These are phyloP conservation scores for Synaphobranchus kaupii DNA, from an alignment of 2,797 vertebrate genomes.

Conservation along the genomic window DNA sequence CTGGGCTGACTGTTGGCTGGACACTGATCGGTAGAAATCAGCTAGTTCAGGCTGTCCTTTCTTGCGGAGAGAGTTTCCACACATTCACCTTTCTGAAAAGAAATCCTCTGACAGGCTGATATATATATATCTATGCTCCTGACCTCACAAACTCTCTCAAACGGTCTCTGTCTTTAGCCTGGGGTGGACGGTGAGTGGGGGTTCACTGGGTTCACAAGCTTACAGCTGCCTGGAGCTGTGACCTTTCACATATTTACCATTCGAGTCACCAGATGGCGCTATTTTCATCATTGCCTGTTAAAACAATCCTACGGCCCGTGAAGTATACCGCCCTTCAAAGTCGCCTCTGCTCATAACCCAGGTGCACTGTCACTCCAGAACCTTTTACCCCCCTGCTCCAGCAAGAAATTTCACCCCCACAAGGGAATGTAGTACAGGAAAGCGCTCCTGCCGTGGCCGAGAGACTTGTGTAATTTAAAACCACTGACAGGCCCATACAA, in stretches of 20 bases:
- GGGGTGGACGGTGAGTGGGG: background rate
- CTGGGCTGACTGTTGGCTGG: background rate
- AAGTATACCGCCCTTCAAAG: background rate
- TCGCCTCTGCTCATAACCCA: background rate
- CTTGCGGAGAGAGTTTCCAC: background rate
- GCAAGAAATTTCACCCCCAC: background rate
- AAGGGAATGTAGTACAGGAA: background rate
- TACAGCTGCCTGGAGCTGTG: background rate
- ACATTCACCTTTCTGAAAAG: conserved; percentile 8
- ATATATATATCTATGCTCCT: conserved; percentile 31
- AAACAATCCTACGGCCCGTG: background rate
- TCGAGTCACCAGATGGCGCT: conserved; percentile 17
- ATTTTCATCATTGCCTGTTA: background rate
- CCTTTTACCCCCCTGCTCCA: background rate
- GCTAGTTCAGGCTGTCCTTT: background rate
- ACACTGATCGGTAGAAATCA: background rate
- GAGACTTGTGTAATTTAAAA: background rate
- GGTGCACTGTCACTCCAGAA: background rate
- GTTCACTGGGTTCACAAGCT: conserved; percentile 13
- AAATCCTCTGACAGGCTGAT: conserved; percentile 36
- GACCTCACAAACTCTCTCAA: conserved; percentile 4
- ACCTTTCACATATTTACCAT: conserved; percentile 27
- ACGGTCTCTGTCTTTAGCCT: conserved; percentile 4
- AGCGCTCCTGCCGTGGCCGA: background rate
- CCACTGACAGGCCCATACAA: background rate